These are phyloP conservation scores for Cephus spinipes DNA, from an alignment of 2,888 invertebrate species.

Conservation along the genomic window DNA sequence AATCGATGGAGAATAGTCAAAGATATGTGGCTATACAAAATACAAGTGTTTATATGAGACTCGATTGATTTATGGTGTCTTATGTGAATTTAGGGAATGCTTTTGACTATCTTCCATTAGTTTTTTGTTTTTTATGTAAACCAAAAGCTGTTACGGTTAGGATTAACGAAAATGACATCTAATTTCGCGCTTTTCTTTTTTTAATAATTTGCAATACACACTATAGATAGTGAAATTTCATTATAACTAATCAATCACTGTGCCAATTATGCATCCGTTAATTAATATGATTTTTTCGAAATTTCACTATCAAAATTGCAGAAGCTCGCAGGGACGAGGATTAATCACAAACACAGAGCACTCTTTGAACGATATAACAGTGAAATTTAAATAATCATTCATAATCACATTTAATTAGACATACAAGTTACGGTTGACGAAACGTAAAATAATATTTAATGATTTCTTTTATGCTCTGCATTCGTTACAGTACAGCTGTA, in stretches of 20 bases:
- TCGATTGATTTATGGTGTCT: not conserved
- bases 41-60: not conserved
- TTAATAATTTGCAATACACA: not conserved
- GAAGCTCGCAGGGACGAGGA: not conserved
- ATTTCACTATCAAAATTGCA: not conserved
- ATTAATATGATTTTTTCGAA: not conserved
- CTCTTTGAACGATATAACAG: not conserved
- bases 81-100: not conserved
- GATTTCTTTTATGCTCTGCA: not conserved
- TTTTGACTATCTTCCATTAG: constrained; percentile 7
- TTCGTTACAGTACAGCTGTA: not conserved
- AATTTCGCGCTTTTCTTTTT: not conserved
- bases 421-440: not conserved
- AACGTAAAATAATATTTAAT: not conserved
- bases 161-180: not conserved
- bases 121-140: constrained; percentile 11
- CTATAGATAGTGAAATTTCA: not conserved
- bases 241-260: not conserved
- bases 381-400: not conserved
- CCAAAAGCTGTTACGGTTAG: not conserved
- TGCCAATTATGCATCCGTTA: not conserved
- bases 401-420: not conserved
- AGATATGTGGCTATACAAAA: not conserved
- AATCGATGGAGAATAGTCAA: not conserved
- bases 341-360: not conserved